Evolutionary conservation across 2,797 vertebrate genomes (phyloP), one percentile per base, ranked within the genome.

Genomic region (Molossus molossus): DNA sequence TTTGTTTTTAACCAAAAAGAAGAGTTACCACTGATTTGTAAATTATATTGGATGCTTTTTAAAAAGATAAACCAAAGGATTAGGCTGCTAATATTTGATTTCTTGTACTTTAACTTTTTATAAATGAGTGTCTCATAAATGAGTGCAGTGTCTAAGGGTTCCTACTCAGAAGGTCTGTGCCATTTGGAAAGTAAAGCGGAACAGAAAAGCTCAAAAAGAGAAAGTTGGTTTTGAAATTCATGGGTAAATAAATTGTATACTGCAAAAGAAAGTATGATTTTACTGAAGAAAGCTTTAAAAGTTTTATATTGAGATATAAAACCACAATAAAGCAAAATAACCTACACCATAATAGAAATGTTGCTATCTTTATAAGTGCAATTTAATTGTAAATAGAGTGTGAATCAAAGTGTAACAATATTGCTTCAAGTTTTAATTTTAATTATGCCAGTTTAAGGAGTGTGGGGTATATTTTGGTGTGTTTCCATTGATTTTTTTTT

Each of bases 251-350:
- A 95, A 97, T 97, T 97, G 97, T 97, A 96, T 98, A 90, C 93
- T 96, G 94, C 96, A 96, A 88, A 96, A 97, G 95, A 97, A 98
- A 97, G 97, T 96, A 97, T 97, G 97, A 97, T 98, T 98, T 97
- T 98, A 97, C 87, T 75, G 82, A 97, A 98, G 97, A 96, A 89
- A 98, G 98, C 98, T 98, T 98, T 98, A 95, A 87, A 98, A 98
- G 96, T 98, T 98, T 98, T 98, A 98, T 98, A 98, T 94, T 53
- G 58, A 57, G 83, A 96, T 97, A 97, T 97, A 97, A 98, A 98
- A 97, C 97, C 96, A 89, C 95, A 98, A 97, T 98, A 98, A 98
- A 97, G 87, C 82, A 84, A 94, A 94, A 87, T 95, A 95, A 87
- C 79, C 95, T 97, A 97, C 94, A 75, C 90, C 94, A 69, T 94